Evolutionary conservation across 2,888 invertebrate species (phyloP).

Genomic region (Nomada ferruginata): DNA sequence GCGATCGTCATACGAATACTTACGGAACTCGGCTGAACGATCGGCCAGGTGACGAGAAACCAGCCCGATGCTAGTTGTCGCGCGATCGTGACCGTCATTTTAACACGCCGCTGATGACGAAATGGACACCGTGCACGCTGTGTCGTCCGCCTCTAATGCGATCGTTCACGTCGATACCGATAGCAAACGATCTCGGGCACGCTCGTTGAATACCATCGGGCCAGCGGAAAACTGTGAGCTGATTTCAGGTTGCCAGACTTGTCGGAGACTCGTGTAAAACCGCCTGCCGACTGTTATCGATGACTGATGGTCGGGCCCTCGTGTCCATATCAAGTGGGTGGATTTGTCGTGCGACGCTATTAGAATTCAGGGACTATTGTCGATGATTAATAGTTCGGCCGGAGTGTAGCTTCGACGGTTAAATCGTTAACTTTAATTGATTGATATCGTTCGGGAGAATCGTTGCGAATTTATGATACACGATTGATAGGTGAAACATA

Average conservation of each 20-base stretch:
- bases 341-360: not conserved
- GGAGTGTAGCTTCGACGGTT: not conserved
- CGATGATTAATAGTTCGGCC: not conserved
- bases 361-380: slow-evolving; percentile 19
- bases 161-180: slow-evolving; percentile 52
- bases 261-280: slow-evolving; percentile 7
- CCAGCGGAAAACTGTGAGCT: not conserved
- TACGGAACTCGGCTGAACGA: slow-evolving; percentile 9
- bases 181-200: slow-evolving; percentile 27
- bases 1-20: not conserved
- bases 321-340: slow-evolving; percentile 28
- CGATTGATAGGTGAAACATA: no score
- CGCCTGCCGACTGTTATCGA: slow-evolving; percentile 18
- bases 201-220: slow-evolving; percentile 30
- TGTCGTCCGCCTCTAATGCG: slow-evolving; percentile 34
- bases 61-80: slow-evolving; percentile 66
- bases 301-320: slow-evolving; percentile 11
- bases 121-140: slow-evolving; percentile 32
- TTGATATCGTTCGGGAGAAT: no score
- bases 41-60: slow-evolving; percentile 67
- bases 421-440: not conserved
- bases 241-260: not conserved
- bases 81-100: slow-evolving; percentile 68
- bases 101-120: slow-evolving; percentile 37
- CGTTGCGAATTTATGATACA: no score